These are phyloP conservation scores for Pheosia tremula DNA, from an alignment of 2,888 invertebrate genomes.

Conservation along the genomic window DNA sequence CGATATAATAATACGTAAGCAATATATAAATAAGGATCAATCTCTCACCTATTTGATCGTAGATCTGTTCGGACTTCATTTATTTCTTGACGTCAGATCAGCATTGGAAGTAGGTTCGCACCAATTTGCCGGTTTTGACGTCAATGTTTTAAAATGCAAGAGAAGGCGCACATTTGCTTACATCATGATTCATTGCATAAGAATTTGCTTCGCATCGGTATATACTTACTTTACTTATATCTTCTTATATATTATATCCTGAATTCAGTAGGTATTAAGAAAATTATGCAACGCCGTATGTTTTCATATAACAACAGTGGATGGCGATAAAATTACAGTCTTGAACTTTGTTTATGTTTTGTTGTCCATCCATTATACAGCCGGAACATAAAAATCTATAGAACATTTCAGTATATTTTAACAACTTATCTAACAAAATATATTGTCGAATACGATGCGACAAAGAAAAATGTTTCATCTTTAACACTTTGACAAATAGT, in stretches of 20 bases:
- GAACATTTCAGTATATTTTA: slow-evolving; percentile 14
- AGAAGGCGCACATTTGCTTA: slow-evolving; percentile 43
- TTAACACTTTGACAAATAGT: neutral
- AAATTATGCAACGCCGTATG: slow-evolving; percentile 24
- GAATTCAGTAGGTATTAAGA: slow-evolving; percentile 1
- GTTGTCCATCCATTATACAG: slow-evolving; percentile 42
- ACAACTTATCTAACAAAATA: slow-evolving; percentile 6
- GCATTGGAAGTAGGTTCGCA: slow-evolving; percentile 45
- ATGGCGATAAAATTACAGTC: slow-evolving; percentile 54
- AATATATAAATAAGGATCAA: slow-evolving; percentile 2
- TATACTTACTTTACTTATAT: slow-evolving; percentile 19
- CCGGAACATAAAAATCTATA: slow-evolving; percentile 25
- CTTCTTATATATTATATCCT: slow-evolving; percentile 1
- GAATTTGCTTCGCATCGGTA: slow-evolving; percentile 40
- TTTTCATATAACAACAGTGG: slow-evolving; percentile 51
- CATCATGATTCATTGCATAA: slow-evolving; percentile 54
- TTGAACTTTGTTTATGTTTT: slow-evolving; percentile 48
- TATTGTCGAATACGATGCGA: neutral
- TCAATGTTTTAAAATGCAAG: slow-evolving; percentile 63
- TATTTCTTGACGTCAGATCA: slow-evolving; percentile 47
- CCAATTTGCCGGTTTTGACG: slow-evolving; percentile 58
- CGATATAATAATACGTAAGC: neutral
- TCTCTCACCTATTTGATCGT: slow-evolving; percentile 10
- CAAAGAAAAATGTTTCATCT: neutral
- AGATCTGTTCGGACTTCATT: slow-evolving; percentile 26